Evolutionary conservation across 2,888 invertebrate species (phyloP), one percentile per base, ranked within the genome.

Genomic region (Dendrolimus houi): DNA sequence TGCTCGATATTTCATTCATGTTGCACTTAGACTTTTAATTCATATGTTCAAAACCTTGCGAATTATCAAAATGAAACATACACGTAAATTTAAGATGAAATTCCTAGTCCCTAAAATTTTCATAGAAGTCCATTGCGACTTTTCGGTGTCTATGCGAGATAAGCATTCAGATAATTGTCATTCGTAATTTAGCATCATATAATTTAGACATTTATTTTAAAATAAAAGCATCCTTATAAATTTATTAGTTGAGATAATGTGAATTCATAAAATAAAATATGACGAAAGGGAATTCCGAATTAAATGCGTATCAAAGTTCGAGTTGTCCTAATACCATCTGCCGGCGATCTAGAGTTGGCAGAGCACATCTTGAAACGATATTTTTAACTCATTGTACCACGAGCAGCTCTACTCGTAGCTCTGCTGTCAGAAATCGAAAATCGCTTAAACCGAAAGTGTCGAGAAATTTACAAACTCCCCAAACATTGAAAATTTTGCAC

Each of bases 321-420:
- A 81, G 79, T 81, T 82, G 81, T 79, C 82, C 78, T 80, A 82
- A 81, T 81, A 79, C 79, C 71, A 77, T 75, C 72, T 69, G 76
- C 73, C 75, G 76, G 70, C 78, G 77, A 73, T 75, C 65, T 74
- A 72, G 81, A 85, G 77, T 89, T 90, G 90, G 90, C 90, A 89
- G 79, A 81, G 89, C 85, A 84, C 87, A 85, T 89, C 89, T 87
- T 85, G 64, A 85, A 87, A 87, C 86, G 87, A 65, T 90, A 90
- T 90, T 90, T 90, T 87, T 90, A 90, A 88, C 90, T 90, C 90
- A 89, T 85, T 89, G 83, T 88, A 81, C 81, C 77, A 82, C 81
- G 80, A 78, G 83, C 87, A 77, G 83, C 82, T 81, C 79, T 77
- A 83, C 79, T 70, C 75, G 83, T 77, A 80, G 75, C 87, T 88